Evolutionary conservation across 2,113 vertebrate genomes (phyloP).

Genomic region (Leptocoma aspasia): DNA sequence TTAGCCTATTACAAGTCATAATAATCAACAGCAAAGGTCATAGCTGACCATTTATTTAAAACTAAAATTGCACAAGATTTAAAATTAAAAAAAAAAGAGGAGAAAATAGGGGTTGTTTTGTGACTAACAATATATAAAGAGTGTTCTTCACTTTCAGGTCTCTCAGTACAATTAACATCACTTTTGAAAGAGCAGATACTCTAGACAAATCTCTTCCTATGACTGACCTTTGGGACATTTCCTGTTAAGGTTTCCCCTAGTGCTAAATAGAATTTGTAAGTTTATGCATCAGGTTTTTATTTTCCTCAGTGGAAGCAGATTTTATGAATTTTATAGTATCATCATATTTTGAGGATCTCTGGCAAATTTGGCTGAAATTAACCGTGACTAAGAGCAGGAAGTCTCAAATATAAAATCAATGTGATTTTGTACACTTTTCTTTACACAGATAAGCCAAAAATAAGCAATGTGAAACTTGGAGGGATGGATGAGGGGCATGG

Average conservation of each 20-base stretch:
- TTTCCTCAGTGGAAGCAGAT: background rate
- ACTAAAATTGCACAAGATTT: background rate
- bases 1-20: background rate
- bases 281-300: background rate
- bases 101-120: background rate
- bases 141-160: background rate
- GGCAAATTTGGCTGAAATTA: background rate
- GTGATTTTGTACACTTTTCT: background rate
- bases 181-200: background rate
- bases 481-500: accelerated
- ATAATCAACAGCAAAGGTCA: background rate
- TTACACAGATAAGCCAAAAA: background rate
- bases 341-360: background rate
- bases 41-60: background rate
- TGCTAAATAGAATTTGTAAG: background rate
- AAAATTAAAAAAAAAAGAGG: background rate
- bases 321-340: background rate
- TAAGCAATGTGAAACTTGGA: background rate
- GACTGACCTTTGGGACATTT: background rate
- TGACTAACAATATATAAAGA: background rate
- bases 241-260: background rate
- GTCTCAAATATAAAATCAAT: background rate
- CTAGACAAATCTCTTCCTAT: background rate
- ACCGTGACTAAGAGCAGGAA: background rate
- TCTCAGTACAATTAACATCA: background rate